These are phyloP conservation scores for Microcebus lehilahytsara DNA, from an alignment of 2,113 vertebrate genomes.

Conservation along the genomic window DNA sequence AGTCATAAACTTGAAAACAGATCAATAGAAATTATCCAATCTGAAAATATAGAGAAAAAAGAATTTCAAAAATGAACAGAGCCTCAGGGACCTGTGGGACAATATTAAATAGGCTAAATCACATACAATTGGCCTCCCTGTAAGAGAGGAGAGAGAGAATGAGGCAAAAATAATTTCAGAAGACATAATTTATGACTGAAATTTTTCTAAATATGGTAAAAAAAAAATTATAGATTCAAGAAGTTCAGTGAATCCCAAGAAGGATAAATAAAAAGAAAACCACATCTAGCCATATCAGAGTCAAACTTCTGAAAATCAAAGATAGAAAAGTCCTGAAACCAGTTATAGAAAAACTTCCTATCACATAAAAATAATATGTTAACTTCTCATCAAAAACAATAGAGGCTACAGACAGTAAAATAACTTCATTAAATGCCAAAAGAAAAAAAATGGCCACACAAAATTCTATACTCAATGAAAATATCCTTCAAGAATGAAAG, in stretches of 20 bases:
- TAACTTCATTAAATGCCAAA: not conserved
- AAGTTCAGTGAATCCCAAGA: not conserved
- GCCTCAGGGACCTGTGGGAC: not conserved
- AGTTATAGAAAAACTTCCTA: not conserved
- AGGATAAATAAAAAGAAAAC: too few species aligned
- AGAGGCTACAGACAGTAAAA: not conserved
- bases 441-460: not conserved
- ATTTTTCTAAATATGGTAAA: not conserved
- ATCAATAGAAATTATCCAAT: not conserved
- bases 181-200: not conserved
- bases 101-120: not conserved
- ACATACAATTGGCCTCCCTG: not conserved
- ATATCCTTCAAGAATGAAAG: not conserved
- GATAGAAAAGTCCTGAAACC: not conserved
- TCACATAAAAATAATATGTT: not conserved
- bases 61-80: not conserved
- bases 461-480: not conserved
- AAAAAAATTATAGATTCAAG: not conserved
- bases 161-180: not conserved
- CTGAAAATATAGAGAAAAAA: not conserved
- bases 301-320: not conserved
- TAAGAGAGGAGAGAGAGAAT: not conserved
- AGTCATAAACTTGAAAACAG: not conserved
- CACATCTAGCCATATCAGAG: too few species aligned
- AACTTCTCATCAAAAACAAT: not conserved